Evolutionary conservation across 1,140 invertebrate genomes (phyloP).

Genomic region (Formica selysi): DNA sequence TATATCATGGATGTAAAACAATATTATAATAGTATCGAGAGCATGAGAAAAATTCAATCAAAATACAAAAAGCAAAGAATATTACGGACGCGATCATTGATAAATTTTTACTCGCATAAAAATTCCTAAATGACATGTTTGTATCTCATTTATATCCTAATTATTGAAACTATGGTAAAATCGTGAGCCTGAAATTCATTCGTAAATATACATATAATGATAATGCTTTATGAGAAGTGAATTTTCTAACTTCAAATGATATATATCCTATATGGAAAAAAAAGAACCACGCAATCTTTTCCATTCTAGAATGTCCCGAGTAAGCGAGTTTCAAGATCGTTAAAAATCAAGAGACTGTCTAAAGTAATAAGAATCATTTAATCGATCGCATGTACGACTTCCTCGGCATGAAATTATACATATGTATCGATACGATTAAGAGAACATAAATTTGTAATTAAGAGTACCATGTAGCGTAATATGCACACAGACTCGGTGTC

Average conservation of each 20-base stretch:
- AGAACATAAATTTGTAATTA: slow-evolving; percentile 69
- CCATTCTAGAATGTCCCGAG: neutral
- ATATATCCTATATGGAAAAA: neutral
- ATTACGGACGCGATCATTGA: slow-evolving; percentile 6
- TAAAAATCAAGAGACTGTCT: slow-evolving; percentile 43
- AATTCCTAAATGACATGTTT: neutral
- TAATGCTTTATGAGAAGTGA: slow-evolving; percentile 31
- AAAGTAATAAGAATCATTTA: slow-evolving; percentile 54
- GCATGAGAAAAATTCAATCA: neutral
- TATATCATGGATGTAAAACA: neutral
- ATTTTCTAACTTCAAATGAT: slow-evolving; percentile 25
- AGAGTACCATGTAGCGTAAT: slow-evolving; percentile 63
- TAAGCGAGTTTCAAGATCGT: slow-evolving; percentile 17
- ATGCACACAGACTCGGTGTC: slow-evolving; percentile 63
- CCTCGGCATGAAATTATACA: slow-evolving; percentile 59
- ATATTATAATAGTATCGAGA: neutral
- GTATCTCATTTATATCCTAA: slow-evolving; percentile 28
- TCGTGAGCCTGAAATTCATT: neutral
- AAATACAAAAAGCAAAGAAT: neutral
- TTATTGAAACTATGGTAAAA: slow-evolving; percentile 1
- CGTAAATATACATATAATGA: neutral
- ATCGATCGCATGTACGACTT: slow-evolving; percentile 47
- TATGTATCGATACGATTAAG: slow-evolving; percentile 68
- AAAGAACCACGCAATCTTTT: slow-evolving; percentile 24
- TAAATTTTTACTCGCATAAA: neutral